These are phyloP conservation scores for Athrips mouffetella DNA, from an alignment of 2,888 invertebrate genomes.

Conservation along the genomic window DNA sequence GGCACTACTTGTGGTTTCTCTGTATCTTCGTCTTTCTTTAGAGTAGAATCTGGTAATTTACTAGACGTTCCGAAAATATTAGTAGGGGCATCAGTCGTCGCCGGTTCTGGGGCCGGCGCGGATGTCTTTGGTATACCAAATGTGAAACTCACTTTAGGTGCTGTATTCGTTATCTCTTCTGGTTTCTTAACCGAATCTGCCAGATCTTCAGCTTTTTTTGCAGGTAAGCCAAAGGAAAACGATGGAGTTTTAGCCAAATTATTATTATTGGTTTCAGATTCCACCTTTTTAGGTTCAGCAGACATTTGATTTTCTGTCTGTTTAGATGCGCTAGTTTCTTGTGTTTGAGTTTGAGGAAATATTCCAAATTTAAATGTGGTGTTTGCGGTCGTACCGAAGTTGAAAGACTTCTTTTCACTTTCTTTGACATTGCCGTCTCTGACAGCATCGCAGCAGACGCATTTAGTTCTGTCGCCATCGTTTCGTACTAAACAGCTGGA, in stretches of 20 bases:
- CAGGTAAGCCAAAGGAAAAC: conserved; percentile 18
- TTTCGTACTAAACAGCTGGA: conserved; percentile 53
- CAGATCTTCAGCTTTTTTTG: conserved; percentile 17
- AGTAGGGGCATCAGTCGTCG: conserved; percentile 7
- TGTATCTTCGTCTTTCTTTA: conserved; percentile 27
- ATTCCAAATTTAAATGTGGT: conserved; percentile 59
- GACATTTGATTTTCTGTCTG: conserved; percentile 12
- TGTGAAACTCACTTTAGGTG: conserved; percentile 40
- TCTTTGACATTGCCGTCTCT: conserved; percentile 31
- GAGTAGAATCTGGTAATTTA: conserved; percentile 21
- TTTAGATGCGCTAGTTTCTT: conserved; percentile 34
- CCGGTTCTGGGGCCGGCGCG: conserved; percentile 11
- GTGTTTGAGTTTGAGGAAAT: too few species aligned
- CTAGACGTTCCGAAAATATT: conserved; percentile 24
- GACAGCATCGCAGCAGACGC: conserved; percentile 54
- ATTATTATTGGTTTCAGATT: conserved; percentile 60
- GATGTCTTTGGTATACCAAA: conserved; percentile 51
- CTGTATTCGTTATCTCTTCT: conserved; percentile 26
- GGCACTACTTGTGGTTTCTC: conserved; percentile 50
- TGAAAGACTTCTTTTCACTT: conserved; percentile 38
- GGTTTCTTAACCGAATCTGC: conserved; percentile 21
- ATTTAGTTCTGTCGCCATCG: conserved; percentile 40
- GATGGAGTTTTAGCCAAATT: conserved; percentile 41
- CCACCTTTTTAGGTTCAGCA: conserved; percentile 26
- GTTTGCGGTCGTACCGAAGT: conserved; percentile 41